Conservation (phyloP, 1,140 invertebrate genomes). For the Papilio helenus region DNA sequence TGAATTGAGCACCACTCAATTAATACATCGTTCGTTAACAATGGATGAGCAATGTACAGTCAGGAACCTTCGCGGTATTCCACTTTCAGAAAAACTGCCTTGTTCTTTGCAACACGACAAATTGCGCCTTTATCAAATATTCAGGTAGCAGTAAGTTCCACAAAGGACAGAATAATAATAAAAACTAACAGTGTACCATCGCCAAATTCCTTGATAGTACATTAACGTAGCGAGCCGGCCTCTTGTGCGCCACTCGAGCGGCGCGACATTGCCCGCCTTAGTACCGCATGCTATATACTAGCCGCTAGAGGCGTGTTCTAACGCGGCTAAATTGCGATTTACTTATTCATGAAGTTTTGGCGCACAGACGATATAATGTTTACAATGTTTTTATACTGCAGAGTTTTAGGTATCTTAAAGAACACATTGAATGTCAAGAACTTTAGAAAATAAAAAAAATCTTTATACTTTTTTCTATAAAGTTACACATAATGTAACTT, state of each 20-base stretch:
- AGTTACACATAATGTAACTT: not conserved
- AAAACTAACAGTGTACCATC: too few species aligned
- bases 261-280: not conserved
- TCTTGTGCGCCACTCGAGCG: slow-evolving; percentile 7
- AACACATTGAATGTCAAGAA: not conserved
- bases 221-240: not conserved
- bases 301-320: not conserved
- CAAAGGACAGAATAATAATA: too few species aligned
- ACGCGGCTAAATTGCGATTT: slow-evolving; percentile 26
- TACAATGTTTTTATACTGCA: slow-evolving; percentile 6
- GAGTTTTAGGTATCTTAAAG: not conserved
- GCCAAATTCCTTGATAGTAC: not conserved
- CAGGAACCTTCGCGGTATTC: too few species aligned
- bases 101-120: too few species aligned
- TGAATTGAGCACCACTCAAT: slow-evolving; percentile 34
- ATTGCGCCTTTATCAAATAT: too few species aligned
- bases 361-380: not conserved
- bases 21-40: slow-evolving; percentile 9
- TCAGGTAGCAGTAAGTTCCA: too few species aligned
- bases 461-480: too few species aligned
- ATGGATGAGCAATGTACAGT: slow-evolving; percentile 22
- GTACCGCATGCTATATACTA: not conserved
- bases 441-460: not conserved
- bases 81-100: too few species aligned
- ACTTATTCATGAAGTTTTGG: slow-evolving; percentile 14